A percentile compares a stretch with the other conserved stretches of the same genome.
These are phyloP conservation scores for Marronus borbonicus DNA, from an alignment of 2,888 invertebrate species.

Conservation along the genomic window DNA sequence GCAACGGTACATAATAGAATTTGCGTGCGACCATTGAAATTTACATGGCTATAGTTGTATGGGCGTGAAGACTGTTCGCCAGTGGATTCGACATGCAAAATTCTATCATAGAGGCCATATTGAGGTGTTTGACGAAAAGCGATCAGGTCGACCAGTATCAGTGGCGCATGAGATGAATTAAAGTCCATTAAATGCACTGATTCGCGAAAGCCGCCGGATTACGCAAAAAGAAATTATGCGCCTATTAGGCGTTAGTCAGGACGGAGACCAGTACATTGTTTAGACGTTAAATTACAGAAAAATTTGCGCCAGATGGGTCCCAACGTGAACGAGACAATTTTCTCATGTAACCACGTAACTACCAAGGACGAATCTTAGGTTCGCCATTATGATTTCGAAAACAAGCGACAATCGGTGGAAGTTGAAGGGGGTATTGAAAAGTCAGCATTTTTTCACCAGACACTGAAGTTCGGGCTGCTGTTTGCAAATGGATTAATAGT, in stretches of 20 bases:
- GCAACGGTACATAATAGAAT: no score
- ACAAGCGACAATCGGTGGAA: no score
- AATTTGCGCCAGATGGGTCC: not conserved
- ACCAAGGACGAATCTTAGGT: not conserved
- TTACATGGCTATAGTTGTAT: no score
- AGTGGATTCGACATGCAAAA: slow-evolving; percentile 1
- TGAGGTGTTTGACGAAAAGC: not conserved
- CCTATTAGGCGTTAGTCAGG: not conserved
- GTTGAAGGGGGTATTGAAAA: no score
- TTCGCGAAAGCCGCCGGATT: not conserved
- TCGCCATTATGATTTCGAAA: no score
- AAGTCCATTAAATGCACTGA: not conserved
- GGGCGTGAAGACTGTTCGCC: not conserved
- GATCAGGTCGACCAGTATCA: not conserved
- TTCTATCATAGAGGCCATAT: not conserved
- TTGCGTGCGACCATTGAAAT: no score
- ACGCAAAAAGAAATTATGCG: not conserved
- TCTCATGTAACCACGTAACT: no score
- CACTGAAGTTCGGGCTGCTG: no score
- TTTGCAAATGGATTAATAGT: no score
- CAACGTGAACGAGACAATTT: no score
- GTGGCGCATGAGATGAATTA: not conserved
- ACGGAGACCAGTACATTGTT: not conserved
- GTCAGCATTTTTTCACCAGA: no score
- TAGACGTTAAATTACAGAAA: no score